A percentile compares a stretch with the other conserved stretches of the same genome.
phyloP scores from a whole-genome alignment of 2,888 invertebrate species.

The Lepetodrilus schrolli region DNA sequence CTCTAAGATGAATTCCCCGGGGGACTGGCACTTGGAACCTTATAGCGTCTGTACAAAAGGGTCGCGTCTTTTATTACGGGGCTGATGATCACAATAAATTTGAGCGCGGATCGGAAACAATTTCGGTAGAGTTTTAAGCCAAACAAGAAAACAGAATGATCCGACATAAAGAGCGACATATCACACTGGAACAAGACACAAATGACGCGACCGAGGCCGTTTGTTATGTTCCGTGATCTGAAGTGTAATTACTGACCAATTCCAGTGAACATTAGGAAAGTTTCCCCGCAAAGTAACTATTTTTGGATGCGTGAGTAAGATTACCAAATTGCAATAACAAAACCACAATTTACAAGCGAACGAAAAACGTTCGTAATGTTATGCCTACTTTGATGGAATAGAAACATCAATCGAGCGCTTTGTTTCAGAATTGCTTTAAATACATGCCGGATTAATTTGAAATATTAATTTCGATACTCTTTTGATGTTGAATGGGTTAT shows the following conservation, averaged over 20 bases:
- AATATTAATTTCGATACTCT: too few relatives aligned
- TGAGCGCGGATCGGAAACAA: constrained; percentile 16
- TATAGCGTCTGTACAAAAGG: constrained; percentile 22
- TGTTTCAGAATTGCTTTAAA: too few relatives aligned
- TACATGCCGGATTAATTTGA: too few relatives aligned
- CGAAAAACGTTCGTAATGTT: too few relatives aligned
- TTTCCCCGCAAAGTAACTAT: too few relatives aligned
- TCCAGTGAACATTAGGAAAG: too few relatives aligned
- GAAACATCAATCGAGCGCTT: too few relatives aligned
- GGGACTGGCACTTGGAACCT: constrained; percentile 22
- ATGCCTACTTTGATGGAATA: too few relatives aligned
- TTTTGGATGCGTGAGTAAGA: too few relatives aligned
- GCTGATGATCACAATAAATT: constrained; percentile 25
- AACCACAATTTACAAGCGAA: too few relatives aligned
- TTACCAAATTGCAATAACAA: too few relatives aligned
- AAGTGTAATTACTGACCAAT: neutral
- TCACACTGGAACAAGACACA: neutral
- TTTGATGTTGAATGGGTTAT: too few relatives aligned
- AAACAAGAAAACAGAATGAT: constrained; percentile 5
- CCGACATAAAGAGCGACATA: neutral
- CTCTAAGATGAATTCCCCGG: neutral
- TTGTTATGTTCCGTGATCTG: neutral
- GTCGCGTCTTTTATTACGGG: constrained; percentile 16
- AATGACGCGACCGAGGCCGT: neutral
- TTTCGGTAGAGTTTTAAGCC: constrained; percentile 20